A percentile compares a stretch with the other conserved stretches of the same genome.
Conservation (phyloP, 1,140 invertebrate genomes). For the Hydropsyche tenuis region DNA sequence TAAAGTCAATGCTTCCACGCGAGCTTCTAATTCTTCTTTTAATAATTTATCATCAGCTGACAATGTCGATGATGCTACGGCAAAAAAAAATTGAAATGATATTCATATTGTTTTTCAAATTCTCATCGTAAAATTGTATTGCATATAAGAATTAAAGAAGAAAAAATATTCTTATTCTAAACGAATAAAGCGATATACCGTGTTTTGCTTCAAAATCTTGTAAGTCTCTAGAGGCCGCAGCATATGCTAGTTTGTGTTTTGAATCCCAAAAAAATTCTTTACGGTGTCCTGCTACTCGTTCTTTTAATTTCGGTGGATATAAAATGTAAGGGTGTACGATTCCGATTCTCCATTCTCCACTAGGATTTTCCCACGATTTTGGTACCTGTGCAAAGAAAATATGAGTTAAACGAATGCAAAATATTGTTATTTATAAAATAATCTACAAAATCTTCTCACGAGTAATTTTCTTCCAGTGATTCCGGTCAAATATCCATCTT, state of each 20-base stretch:
- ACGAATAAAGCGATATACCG: conserved; percentile 51
- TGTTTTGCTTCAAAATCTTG: conserved; percentile 73
- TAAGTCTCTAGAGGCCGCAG: conserved; percentile 77
- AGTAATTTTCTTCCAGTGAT: conserved; percentile 87
- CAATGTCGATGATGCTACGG: conserved; percentile 58
- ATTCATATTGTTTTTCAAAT: not conserved
- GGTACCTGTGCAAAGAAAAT: conserved; percentile 73
- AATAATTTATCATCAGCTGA: conserved; percentile 78
- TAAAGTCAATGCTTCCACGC: conserved; percentile 81
- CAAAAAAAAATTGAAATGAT: conserved; percentile 36
- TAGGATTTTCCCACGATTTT: conserved; percentile 81
- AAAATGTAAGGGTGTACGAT: conserved; percentile 86
- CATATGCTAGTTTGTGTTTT: conserved; percentile 76
- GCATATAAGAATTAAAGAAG: not conserved
- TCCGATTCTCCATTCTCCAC: conserved; percentile 83
- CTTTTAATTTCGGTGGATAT: conserved; percentile 83
- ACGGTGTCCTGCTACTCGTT: conserved; percentile 82
- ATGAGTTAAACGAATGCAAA: not conserved
- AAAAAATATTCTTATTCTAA: too few species aligned
- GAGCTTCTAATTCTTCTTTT: conserved; percentile 89
- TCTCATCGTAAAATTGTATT: too few species aligned
- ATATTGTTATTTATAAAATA: not conserved
- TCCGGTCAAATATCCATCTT: conserved; percentile 81
- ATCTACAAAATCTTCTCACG: conserved; percentile 64
- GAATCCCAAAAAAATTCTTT: conserved; percentile 89